Conservation (phyloP, 64 coral and sea anemone species). For the Hydrozoanthus tunicans region DNA sequence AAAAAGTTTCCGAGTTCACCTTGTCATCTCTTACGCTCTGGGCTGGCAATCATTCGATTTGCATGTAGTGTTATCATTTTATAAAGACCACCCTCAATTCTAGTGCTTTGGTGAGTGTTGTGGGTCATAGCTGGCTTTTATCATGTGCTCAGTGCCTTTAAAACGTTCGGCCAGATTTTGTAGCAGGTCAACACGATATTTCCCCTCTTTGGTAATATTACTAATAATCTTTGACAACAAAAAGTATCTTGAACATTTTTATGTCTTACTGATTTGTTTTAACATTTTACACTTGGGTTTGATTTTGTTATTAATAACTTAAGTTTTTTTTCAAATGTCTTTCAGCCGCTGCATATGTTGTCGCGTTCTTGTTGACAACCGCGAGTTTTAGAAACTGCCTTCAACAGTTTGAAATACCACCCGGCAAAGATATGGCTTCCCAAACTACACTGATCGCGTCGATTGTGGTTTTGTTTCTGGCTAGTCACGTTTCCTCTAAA, state of each 20-base stretch:
- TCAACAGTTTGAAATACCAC: no score
- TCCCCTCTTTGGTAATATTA: no score
- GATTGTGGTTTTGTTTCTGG: not conserved
- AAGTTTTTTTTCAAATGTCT: conserved; percentile 17
- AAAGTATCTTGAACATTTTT: not conserved
- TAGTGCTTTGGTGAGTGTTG: not conserved
- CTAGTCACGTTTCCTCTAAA: conserved; percentile 3
- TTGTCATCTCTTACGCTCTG: no score
- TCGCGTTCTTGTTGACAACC: not conserved
- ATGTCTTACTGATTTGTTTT: not conserved
- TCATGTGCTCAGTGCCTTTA: no score
- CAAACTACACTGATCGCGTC: not conserved
- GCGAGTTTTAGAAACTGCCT: not conserved
- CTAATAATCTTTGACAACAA: not conserved
- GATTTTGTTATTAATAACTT: conserved; percentile 22
- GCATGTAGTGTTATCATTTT: not conserved
- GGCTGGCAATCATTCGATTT: no score
- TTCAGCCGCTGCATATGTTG: conserved; percentile 24
- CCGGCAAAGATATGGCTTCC: not conserved
- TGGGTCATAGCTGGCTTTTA: not conserved
- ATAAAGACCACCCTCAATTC: not conserved
- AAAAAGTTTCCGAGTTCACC: not conserved
- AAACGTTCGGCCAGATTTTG: no score
- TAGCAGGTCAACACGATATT: no score
- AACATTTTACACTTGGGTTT: not conserved